Evolutionary conservation across 2,113 vertebrate species (phyloP).

Genomic region (Pseudopipra pipra): DNA sequence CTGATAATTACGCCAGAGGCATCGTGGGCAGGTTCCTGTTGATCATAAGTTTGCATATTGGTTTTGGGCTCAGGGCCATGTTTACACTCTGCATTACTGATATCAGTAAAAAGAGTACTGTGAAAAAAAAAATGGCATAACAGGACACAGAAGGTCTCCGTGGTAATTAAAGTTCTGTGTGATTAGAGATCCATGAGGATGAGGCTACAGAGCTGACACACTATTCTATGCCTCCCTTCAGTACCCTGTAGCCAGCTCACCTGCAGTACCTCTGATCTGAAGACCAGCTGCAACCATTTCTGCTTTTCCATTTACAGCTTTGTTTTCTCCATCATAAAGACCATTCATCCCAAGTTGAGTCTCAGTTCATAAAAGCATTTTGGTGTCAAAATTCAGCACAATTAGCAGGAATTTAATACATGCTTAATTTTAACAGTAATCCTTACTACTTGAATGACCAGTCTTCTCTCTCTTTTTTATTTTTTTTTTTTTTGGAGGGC

Average conservation of each 20-base stretch:
- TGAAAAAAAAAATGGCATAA: background rate
- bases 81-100: background rate
- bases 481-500: background rate
- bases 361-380: background rate
- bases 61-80: background rate
- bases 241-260: background rate
- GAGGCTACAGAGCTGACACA: background rate
- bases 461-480: too few species aligned
- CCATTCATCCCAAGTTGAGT: background rate
- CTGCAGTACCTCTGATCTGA: background rate
- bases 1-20: background rate
- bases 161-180: background rate
- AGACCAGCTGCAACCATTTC: background rate
- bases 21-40: background rate
- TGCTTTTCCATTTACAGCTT: background rate
- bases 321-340: background rate
- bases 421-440: background rate
- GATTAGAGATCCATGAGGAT: background rate
- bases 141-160: background rate
- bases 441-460: background rate
- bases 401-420: background rate
- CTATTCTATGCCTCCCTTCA: background rate
- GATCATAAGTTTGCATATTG: background rate
- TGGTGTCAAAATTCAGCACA: background rate
- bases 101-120: background rate